A percentile compares a stretch with the other conserved stretches of the same genome.
phyloP scores from a whole-genome alignment of 2,888 invertebrate species.

The Ophion obscuratus region DNA sequence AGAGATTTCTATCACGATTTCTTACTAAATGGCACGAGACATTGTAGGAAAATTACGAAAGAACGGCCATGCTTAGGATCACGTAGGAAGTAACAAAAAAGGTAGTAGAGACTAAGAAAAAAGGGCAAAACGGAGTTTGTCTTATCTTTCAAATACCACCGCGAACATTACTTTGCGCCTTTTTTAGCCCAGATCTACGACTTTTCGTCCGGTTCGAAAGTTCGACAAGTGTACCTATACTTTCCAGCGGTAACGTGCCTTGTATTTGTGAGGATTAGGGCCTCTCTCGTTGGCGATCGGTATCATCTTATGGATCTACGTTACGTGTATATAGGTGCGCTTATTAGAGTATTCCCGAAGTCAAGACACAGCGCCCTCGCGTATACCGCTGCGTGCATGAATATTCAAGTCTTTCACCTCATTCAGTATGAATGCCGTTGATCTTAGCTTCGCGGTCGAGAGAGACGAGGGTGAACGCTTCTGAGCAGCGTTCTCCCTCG shows the following conservation, averaged over 20 bases:
- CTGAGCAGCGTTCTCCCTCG: constrained; percentile 46
- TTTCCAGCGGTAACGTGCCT: neutral
- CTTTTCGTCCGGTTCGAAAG: too few relatives aligned
- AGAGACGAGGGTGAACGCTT: constrained; percentile 21
- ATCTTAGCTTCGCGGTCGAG: constrained; percentile 77
- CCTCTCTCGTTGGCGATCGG: neutral
- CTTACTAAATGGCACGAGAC: too few relatives aligned
- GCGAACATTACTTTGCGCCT: too few relatives aligned
- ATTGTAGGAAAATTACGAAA: too few relatives aligned
- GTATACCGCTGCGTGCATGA: constrained; percentile 76
- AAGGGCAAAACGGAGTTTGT: too few relatives aligned
- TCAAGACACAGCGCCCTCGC: constrained; percentile 57
- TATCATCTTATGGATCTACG: constrained; percentile 3
- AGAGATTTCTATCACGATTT: too few relatives aligned
- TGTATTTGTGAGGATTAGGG: neutral
- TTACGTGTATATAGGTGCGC: neutral
- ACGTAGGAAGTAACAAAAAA: too few relatives aligned
- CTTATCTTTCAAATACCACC: too few relatives aligned
- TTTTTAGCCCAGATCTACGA: too few relatives aligned
- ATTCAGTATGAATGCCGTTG: constrained; percentile 83
- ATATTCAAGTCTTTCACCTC: constrained; percentile 80
- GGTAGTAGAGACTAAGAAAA: too few relatives aligned
- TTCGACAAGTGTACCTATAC: too few relatives aligned
- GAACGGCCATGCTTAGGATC: too few relatives aligned
- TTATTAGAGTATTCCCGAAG: constrained; percentile 46